Evolutionary conservation across 2,888 invertebrate genomes (phyloP), one percentile per base, ranked within the genome.

Genomic region (Melanophora roralis): DNA sequence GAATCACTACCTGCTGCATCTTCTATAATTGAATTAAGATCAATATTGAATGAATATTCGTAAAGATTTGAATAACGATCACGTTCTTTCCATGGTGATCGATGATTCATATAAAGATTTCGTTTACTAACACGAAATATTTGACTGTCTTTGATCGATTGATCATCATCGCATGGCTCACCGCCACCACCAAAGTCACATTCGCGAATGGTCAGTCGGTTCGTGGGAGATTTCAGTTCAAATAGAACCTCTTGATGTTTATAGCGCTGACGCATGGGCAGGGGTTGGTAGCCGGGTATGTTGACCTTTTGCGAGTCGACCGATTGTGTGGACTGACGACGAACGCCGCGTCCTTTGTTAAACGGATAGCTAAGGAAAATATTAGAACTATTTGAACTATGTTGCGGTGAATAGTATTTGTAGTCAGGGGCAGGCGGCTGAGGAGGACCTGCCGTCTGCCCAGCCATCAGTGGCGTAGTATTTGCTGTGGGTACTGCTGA

Each of bases 121-220:
- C 90, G 87, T 87, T 90, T 90, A 87, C 90, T 90, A 87, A 89
- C 89, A 85, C 90, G 89, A 88, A 89, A 89, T 86, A 89, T 89
- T 86, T 90, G 89, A 85, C 90, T 90, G 84, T 89, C 89, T 86
- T 89, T 89, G 83, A 89, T 88, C 84, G 89, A 88, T 84, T 89
- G 89, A 86, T 88, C 88, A 83, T 89, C 89, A 84, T 88, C 89
- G 84, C 89, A 89, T 81, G 89, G 89, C 85, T 89, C 89, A 86
- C 89, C 89, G 86, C 89, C 90, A 86, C 90, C 89, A 86, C 89
- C 89, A 86, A 90, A 90, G 84, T 89, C 89, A 83, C 89, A 90
- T 77, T 89, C 90, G 43, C 90, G 88, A 80, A 89, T 89, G 23
- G 90, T 89, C 83, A 89, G 82, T 38, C 88, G 88, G 84, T 89